phyloP scores from a whole-genome alignment of 2,888 invertebrate species.

The Sipha maydis region DNA sequence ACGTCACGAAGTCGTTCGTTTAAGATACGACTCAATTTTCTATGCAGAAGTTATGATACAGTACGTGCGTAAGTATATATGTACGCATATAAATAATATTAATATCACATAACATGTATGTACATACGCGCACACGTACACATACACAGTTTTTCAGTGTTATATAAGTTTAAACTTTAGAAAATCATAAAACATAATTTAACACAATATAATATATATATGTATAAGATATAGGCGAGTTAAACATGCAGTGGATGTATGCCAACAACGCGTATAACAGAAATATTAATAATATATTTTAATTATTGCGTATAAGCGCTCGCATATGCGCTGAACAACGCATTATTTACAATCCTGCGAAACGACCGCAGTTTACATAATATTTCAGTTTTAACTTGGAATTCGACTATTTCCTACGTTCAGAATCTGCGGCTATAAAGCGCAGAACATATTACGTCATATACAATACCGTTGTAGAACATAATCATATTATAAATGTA shows the following conservation, averaged over 20 bases:
- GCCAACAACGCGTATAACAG: neutral
- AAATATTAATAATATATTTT: slow-evolving; percentile 27
- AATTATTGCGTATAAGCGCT: slow-evolving; percentile 6
- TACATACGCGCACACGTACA: neutral
- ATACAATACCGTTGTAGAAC: no score
- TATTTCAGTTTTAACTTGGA: neutral
- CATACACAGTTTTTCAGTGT: neutral
- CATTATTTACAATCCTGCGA: slow-evolving; percentile 16
- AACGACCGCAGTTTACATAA: neutral
- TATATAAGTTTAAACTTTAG: neutral
- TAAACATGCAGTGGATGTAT: neutral
- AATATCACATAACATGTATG: no score
- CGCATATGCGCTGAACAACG: neutral
- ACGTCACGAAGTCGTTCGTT: neutral
- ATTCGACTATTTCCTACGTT: neutral
- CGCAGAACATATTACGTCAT: no score
- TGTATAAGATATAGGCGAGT: neutral
- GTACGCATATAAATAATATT: no score
- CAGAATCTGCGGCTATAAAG: no score
- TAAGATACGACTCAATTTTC: neutral
- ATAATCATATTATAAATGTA: no score
- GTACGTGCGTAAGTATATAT: no score
- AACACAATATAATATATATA: neutral
- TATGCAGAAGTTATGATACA: neutral
- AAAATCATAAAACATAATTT: slow-evolving; percentile 29